A percentile compares a stretch with the other conserved stretches of the same genome.
phyloP scores from a whole-genome alignment of 2,113 vertebrate genomes.

The Saccopteryx leptura region DNA sequence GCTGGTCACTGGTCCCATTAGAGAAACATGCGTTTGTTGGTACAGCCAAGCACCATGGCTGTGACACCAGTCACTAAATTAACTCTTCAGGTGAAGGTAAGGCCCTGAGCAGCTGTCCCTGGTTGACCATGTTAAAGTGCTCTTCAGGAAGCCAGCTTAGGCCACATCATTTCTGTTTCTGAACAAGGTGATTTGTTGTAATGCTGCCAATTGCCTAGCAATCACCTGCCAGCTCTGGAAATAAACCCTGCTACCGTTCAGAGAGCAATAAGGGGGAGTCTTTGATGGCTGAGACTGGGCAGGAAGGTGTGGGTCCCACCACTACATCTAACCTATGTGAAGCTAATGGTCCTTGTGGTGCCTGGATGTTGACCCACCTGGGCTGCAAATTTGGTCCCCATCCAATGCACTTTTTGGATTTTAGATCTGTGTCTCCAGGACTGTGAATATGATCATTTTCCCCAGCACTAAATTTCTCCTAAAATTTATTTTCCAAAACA shows the following conservation, averaged over 20 bases:
- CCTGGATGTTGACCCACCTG: neutral
- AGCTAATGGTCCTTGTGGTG: neutral
- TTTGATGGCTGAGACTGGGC: conserved; percentile 33
- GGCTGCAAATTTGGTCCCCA: neutral
- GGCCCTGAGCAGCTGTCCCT: neutral
- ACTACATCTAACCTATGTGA: neutral
- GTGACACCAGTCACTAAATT: neutral
- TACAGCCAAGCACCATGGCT: neutral
- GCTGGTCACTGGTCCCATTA: neutral
- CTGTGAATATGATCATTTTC: conserved; percentile 75
- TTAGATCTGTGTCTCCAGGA: conserved; percentile 21
- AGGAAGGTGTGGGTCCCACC: neutral
- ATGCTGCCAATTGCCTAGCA: conserved; percentile 59
- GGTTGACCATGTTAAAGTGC: conserved; percentile 25
- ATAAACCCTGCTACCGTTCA: neutral
- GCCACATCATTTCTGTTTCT: neutral
- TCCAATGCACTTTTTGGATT: neutral
- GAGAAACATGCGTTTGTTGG: neutral
- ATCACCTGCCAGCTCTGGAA: conserved; percentile 31
- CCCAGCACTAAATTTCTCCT: conserved; percentile 78
- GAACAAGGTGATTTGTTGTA: conserved; percentile 44
- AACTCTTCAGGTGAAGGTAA: conserved; percentile 40
- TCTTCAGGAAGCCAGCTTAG: neutral
- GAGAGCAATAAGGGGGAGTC: conserved; percentile 14
- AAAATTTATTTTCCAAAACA: conserved; percentile 84